Conservation (phyloP, 2,113 vertebrate species). For the Apteryx owenii region DNA sequence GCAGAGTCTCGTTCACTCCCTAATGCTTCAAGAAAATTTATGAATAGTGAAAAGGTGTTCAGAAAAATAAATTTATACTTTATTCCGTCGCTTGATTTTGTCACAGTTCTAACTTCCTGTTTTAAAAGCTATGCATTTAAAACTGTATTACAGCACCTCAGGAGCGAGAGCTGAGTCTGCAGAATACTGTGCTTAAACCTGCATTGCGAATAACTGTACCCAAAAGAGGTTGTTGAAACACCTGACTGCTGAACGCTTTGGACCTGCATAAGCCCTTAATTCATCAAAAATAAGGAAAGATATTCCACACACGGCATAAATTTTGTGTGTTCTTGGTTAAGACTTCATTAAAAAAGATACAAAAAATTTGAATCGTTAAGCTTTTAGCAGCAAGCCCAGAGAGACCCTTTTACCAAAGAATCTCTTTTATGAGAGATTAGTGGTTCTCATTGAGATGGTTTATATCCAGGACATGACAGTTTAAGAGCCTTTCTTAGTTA, state of each 20-base stretch:
- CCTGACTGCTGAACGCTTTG: background rate
- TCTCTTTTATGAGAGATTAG: background rate
- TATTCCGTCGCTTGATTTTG: background rate
- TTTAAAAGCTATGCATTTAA: background rate
- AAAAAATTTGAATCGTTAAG: background rate
- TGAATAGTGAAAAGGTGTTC: background rate
- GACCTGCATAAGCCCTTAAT: background rate
- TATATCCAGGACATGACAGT: background rate
- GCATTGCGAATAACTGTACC: background rate
- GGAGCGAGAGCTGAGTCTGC: background rate
- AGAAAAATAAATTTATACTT: background rate
- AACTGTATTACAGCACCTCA: background rate
- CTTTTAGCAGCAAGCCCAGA: background rate
- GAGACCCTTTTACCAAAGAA: background rate
- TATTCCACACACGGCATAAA: background rate
- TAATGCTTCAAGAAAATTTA: background rate
- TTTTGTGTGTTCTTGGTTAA: background rate
- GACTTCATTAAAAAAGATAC: conserved; percentile 2
- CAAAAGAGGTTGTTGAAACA: background rate
- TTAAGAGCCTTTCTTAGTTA: conserved; percentile 8
- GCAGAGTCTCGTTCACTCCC: background rate
- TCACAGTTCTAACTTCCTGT: background rate
- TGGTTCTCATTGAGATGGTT: background rate
- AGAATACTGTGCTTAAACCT: background rate
- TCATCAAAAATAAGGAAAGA: background rate